Conservation (phyloP, 2,888 invertebrate genomes). For the Hypercompe scribonia region DNA sequence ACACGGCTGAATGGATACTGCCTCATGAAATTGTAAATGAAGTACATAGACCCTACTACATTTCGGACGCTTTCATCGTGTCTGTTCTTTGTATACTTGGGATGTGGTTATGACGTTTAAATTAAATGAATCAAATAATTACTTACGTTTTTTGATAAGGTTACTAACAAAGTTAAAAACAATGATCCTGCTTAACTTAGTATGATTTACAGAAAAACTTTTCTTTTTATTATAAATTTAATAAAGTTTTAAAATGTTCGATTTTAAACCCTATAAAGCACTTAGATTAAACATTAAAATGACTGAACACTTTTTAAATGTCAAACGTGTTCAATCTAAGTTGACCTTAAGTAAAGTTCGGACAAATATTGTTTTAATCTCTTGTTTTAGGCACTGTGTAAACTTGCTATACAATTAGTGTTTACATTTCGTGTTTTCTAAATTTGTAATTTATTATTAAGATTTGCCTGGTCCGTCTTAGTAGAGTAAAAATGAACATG, state of each 20-base stretch:
- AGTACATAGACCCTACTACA: not conserved
- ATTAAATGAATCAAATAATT: not conserved
- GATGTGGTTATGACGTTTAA: not conserved
- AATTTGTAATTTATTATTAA: not conserved
- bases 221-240: too few species aligned
- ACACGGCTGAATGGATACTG: conserved; percentile 5
- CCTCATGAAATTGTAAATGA: conserved; percentile 12
- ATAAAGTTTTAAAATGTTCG: too few species aligned
- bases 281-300: not conserved
- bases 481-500: too few species aligned
- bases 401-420: not conserved
- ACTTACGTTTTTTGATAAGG: not conserved
- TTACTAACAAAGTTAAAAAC: not conserved
- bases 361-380: not conserved
- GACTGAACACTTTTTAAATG: too few species aligned
- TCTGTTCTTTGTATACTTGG: not conserved
- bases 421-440: not conserved
- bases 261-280: not conserved
- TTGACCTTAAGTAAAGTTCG: not conserved
- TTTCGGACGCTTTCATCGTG: not conserved
- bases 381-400: not conserved
- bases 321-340: not conserved
- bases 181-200: not conserved
- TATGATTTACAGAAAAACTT: too few species aligned
- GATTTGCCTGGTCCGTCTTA: too few species aligned